Evolutionary conservation across 2,797 vertebrate genomes (phyloP).

Genomic region (Enteromius trimaculatus): DNA sequence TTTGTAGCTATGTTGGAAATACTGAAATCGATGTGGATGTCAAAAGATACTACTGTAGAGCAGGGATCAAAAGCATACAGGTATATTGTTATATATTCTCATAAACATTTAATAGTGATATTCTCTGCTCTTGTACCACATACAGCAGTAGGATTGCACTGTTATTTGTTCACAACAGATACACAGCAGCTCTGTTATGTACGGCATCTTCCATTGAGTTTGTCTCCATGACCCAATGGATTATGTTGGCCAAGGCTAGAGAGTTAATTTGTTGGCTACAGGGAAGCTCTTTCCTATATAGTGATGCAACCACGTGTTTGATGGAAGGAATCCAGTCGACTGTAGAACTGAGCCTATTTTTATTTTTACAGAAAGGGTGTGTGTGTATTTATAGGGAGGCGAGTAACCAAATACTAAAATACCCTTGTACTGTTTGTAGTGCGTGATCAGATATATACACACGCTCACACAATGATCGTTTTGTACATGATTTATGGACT

Average conservation of each 20-base stretch:
- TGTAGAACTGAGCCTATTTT: conserved; percentile 52
- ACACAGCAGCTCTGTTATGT: neutral
- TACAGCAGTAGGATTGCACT: neutral
- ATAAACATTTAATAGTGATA: conserved; percentile 1
- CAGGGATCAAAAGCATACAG: conserved; percentile 97
- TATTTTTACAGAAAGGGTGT: conserved; percentile 59
- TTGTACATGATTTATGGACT: neutral
- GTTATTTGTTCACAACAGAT: neutral
- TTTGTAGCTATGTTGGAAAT: conserved; percentile 91
- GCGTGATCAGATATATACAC: conserved; percentile 12
- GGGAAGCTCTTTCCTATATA: conserved; percentile 38
- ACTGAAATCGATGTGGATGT: conserved; percentile 96
- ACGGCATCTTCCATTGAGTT: conserved; percentile 22
- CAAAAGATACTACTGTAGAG: conserved; percentile 97
- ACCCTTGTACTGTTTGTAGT: conserved; percentile 50
- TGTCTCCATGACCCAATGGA: conserved; percentile 26
- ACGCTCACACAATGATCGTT: neutral
- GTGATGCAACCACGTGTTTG: conserved; percentile 44
- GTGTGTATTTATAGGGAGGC: conserved; percentile 54
- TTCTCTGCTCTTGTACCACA: neutral
- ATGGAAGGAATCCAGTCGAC: conserved; percentile 50
- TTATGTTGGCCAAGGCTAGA: conserved; percentile 21
- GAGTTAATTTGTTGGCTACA: conserved; percentile 36
- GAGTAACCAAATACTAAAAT: conserved; percentile 58
- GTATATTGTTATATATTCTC: conserved; percentile 68